These are phyloP conservation scores for Empidonax alnorum DNA, from an alignment of 2,113 vertebrate genomes.

Conservation along the genomic window DNA sequence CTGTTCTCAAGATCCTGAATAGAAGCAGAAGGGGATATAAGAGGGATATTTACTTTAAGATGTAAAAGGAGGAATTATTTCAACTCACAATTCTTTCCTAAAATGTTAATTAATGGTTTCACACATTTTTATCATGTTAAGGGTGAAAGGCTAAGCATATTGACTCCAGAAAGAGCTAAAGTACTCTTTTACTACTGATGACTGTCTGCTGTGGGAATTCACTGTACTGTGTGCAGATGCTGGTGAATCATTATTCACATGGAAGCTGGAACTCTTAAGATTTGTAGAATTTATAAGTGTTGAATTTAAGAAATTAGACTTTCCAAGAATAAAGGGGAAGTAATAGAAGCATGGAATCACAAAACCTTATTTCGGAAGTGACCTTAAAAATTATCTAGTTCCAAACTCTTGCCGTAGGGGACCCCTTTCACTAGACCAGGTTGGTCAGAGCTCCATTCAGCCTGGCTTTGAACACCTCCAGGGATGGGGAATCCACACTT, in stretches of 20 bases:
- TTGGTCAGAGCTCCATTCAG: background rate
- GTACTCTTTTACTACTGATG: background rate
- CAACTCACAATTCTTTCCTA: background rate
- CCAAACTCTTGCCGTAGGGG: background rate
- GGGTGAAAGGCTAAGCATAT: background rate
- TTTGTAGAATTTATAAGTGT: background rate
- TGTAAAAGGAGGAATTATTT: background rate
- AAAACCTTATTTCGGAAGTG: background rate
- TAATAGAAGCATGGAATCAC: background rate
- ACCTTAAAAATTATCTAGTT: background rate
- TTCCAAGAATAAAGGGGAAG: background rate
- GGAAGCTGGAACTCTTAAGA: background rate
- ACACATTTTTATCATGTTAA: background rate
- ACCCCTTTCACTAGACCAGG: background rate
- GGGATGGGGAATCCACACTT: background rate
- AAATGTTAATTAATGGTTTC: background rate
- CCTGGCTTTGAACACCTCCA: background rate
- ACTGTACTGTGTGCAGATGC: background rate
- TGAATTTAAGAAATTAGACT: background rate
- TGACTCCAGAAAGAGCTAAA: background rate
- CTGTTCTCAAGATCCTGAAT: background rate
- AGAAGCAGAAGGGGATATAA: background rate
- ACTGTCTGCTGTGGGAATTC: background rate
- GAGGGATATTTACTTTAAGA: background rate
- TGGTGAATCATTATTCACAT: background rate